Conservation (phyloP, 2,797 vertebrate species). For the Cryptoblepharus egeriae region DNA sequence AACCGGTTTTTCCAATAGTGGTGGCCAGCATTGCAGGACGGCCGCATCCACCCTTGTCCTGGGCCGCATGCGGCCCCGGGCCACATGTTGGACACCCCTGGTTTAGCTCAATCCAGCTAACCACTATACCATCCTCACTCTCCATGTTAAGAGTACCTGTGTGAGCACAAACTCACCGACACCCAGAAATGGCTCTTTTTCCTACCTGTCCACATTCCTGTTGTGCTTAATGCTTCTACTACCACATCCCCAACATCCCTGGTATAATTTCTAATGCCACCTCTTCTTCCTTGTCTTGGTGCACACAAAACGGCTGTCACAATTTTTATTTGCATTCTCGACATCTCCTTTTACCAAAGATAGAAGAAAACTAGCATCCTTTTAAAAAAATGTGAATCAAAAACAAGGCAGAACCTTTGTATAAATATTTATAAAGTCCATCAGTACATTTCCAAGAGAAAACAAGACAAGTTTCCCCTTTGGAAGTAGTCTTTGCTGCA, state of each 20-base stretch:
- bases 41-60: too few species aligned
- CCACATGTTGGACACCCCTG: too few species aligned
- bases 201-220: not conserved
- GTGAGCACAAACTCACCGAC: not conserved
- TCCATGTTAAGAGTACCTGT: not conserved
- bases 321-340: not conserved
- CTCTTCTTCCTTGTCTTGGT: not conserved
- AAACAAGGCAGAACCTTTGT: not conserved
- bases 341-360: not conserved
- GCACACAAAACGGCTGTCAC: not conserved
- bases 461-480: slow-evolving; percentile 53
- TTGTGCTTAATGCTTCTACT: not conserved
- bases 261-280: too few species aligned
- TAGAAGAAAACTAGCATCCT: not conserved
- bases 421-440: slow-evolving; percentile 12
- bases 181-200: not conserved
- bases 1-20: too few species aligned
- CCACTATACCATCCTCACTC: too few species aligned
- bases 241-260: not conserved
- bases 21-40: too few species aligned
- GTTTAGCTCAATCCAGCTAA: too few species aligned
- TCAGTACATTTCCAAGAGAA: slow-evolving; percentile 38
- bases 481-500: slow-evolving; percentile 50
- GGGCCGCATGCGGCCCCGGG: too few species aligned
- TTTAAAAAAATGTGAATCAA: not conserved